Percentiles rank a stretch among this genome's conserved stretches.
phyloP scores from a whole-genome alignment of 2,888 invertebrate species.

The Lepidochitona cinerea region DNA sequence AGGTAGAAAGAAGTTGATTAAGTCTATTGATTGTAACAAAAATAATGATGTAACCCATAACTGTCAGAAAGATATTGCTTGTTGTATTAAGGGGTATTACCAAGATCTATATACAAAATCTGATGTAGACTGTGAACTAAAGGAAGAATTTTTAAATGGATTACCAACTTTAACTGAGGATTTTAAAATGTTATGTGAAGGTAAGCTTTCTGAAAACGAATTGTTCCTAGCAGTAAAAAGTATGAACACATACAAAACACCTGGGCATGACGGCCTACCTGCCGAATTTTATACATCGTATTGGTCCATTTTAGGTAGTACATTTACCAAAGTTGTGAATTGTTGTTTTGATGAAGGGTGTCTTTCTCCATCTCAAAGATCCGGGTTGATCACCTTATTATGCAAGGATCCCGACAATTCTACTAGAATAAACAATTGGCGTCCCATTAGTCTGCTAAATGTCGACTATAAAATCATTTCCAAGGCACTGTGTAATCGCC shows the following conservation, averaged over 20 bases:
- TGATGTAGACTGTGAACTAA: not conserved
- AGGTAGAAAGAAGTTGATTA: not conserved
- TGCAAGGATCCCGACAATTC: slow-evolving; percentile 32
- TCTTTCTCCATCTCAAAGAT: slow-evolving; percentile 19
- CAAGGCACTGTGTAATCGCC: slow-evolving; percentile 30
- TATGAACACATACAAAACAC: not conserved
- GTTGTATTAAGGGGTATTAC: not conserved
- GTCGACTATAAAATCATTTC: slow-evolving; percentile 39
- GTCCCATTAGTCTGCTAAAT: slow-evolving; percentile 40
- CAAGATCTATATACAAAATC: not conserved
- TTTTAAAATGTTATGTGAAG: not conserved
- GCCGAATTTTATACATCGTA: not conserved
- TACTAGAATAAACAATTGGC: slow-evolving; percentile 32
- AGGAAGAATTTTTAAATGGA: not conserved
- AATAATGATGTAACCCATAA: not conserved
- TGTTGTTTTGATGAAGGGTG: slow-evolving; percentile 16
- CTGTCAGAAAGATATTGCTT: not conserved
- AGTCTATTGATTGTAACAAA: not conserved
- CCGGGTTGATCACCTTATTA: slow-evolving; percentile 27
- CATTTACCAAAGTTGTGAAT: slow-evolving; percentile 8
- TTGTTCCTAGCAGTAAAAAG: not conserved
- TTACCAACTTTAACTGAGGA: not conserved
- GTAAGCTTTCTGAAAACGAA: not conserved
- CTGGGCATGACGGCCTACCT: not conserved
- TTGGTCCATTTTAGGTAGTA: not conserved